Base-by-base conservation (phyloP, 1,140 invertebrate genomes). In the Pemphigus obesinymphae region DNA sequence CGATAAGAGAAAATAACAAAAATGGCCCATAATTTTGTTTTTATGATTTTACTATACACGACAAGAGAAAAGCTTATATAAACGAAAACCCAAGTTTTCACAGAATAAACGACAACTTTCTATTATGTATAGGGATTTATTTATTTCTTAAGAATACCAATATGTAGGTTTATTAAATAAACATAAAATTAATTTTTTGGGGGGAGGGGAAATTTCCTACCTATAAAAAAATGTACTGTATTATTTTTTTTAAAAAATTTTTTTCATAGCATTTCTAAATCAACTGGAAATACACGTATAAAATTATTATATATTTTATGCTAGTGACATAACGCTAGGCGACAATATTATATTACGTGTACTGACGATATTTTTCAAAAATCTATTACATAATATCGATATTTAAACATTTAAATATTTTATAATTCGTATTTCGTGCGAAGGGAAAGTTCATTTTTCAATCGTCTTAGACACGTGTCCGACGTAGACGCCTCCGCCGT, bases 391-490 rank as follows among this genome's bases (percentile, higher is more conserved):
- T n/a, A n/a, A n/a, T n/a, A n/a, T n/a, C n/a, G n/a, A n/a, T n/a
- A n/a, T n/a, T n/a, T n/a, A n/a, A n/a, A n/a, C n/a, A n/a, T n/a
- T n/a, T n/a, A n/a, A n/a, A n/a, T n/a, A n/a, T n/a, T n/a, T n/a
- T n/a, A n/a, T n/a, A n/a, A n/a, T n/a, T n/a, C n/a, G n/a, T n/a
- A n/a, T n/a, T n/a, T n/a, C n/a, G n/a, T 45, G 20, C 31, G 26
- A 50, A 48, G 29, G 23, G n/a, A 73, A 73, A 31, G 3, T 50
- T 73, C 26, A 73, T 48, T 73, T 73, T 73, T 73, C 45, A 73
- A n/a, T 73, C 43, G 43, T 50, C 17, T 73, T 73, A 45, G n/a
- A 45, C 70, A 50, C 17, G 43, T 20, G 15, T 29, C 23, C n/a
- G 68, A 48, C 8, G 15, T 50, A 48, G 70, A 17, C 70, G 70